These are phyloP conservation scores for Danio rerio DNA, from an alignment of 2,113 vertebrate genomes.

Conservation along the genomic window GRCz12tu NC_133195.1:19657001-19657500, in stretches of 20 bases:
- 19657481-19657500: background rate
- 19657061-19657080: background rate
- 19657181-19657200: constrained; percentile 11
- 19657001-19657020: constrained; percentile 8
- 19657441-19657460: constrained; percentile 20
- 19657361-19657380: constrained; percentile 42
- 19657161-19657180: background rate
- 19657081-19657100: background rate
- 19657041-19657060: background rate
- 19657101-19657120: background rate
- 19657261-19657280: background rate
- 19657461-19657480: background rate
- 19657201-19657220: background rate
- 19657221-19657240: constrained; percentile 17
- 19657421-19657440: constrained; percentile 44
- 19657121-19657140: background rate
- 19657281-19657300: background rate
- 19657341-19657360: constrained; percentile 20
- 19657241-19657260: background rate
- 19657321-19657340: background rate
- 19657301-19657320: constrained; percentile 10
- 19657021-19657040: background rate
- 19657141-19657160: background rate
- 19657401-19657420: constrained; percentile 33
- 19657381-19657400: constrained; percentile 29